Base-by-base conservation (phyloP, 2,888 invertebrate genomes). In the Caenorhabditis sinica region DNA sequence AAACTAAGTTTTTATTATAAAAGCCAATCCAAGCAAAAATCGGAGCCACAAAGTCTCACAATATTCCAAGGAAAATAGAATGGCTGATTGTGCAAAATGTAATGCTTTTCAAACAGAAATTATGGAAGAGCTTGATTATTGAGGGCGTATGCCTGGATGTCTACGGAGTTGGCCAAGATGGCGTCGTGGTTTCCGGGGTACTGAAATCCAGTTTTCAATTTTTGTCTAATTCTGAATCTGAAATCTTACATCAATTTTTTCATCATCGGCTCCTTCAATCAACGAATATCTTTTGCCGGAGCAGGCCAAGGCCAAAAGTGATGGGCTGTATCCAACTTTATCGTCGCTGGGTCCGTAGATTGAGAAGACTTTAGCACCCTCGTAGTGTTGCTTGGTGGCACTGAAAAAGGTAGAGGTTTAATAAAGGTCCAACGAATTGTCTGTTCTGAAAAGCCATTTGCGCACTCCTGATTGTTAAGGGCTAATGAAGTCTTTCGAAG, bases 281-380 rank as follows among this genome's bases (percentile, higher is more conserved):
- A 15, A 0, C 25, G 65, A 65, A 28, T 45, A 45, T 5, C 3
- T 13, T 0, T 25, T n/a, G 5, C 30, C 20, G 28, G 49, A 66
- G 49, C 1, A 6, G 30, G 40, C 40, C 11, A 40, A 13, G 13
- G 13, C 9, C n/a, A n/a, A n/a, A n/a, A n/a, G n/a, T 13, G 40
- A 13, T 40, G 40, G 40, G 13, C 13, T 40, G 40, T 40, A 40
- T 40, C 40, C 40, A 11, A 68, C 68, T 28, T 68, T 68, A 23
- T 68, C 72, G 28, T 72, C 72, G 30, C 13, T 45, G 11, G 60
- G 72, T 45, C 72, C 72, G 72, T 72, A 72, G 30, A 72, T 72
- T 0, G 68, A 68, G 68, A 68, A 68, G 30, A 51, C 33, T 1
- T 33, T 36, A 33, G 2, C 23, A 6, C 65, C 65, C n/a, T 66